These are phyloP conservation scores for Caenorhabditis sp. DNA, from an alignment of 2,888 invertebrate genomes.

Conservation along the genomic window DNA sequence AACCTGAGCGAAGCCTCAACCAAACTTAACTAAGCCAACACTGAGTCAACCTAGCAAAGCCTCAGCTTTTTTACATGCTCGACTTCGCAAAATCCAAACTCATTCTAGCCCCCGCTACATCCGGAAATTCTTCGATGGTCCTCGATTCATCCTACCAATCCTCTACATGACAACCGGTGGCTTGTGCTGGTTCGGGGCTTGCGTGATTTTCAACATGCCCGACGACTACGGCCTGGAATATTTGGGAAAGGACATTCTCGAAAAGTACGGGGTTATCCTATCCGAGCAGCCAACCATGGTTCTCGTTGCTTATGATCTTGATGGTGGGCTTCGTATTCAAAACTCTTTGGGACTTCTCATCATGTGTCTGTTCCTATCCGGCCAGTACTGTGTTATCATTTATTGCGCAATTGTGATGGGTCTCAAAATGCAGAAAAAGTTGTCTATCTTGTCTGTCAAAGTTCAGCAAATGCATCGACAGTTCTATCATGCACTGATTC, in stretches of 20 bases:
- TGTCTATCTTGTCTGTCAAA: neutral
- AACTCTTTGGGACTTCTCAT: neutral
- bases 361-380: neutral
- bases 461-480: conserved; percentile 16
- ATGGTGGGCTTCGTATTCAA: neutral
- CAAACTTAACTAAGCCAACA: no score
- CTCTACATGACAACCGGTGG: neutral
- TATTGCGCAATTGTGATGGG: conserved; percentile 17
- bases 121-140: conserved; percentile 6
- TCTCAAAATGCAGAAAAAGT: conserved; percentile 6
- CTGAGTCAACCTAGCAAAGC: no score
- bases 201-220: neutral
- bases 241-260: neutral
- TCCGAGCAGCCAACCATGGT: conserved; percentile 3
- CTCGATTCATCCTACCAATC: conserved; percentile 1
- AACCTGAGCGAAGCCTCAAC: no score
- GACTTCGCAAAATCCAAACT: no score
- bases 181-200: neutral
- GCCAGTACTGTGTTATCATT: conserved; percentile 4
- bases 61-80: no score
- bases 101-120: neutral
- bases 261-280: conserved; percentile 8
- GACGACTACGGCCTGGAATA: neutral
- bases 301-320: conserved; percentile 1
- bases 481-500: conserved; percentile 14